phyloP scores from a whole-genome alignment of 1,140 invertebrate species.

The Parapsyche elsis region DNA sequence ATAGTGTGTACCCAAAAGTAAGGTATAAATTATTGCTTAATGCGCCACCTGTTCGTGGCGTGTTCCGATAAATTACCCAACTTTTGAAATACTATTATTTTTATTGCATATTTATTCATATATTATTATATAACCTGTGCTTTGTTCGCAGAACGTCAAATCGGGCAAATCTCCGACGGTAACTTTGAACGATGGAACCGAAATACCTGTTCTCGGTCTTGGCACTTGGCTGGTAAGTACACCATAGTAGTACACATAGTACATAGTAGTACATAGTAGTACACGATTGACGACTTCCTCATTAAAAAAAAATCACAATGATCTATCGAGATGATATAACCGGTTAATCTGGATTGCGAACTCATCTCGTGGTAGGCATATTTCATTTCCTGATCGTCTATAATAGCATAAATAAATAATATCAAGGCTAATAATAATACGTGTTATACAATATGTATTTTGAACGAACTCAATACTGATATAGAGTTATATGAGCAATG shows the following conservation, averaged over 20 bases:
- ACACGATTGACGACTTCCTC: background rate
- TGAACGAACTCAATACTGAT: too few relatives aligned
- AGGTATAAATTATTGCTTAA: constrained; percentile 6
- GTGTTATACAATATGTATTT: too few relatives aligned
- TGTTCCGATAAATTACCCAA: background rate
- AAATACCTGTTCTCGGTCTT: constrained; percentile 73
- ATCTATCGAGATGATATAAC: constrained; percentile 4
- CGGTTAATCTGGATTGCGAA: background rate
- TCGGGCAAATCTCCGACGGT: constrained; percentile 59
- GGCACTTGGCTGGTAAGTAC: constrained; percentile 73
- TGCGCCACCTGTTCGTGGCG: constrained; percentile 19
- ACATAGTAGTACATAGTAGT: background rate
- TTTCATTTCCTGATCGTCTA: too few relatives aligned
- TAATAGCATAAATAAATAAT: too few relatives aligned
- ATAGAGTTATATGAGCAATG: too few relatives aligned
- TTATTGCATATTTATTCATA: constrained; percentile 8
- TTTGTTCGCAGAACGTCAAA: constrained; percentile 14
- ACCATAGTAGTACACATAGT: background rate
- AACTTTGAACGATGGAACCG: constrained; percentile 68
- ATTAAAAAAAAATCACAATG: constrained; percentile 1
- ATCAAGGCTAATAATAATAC: too few relatives aligned
- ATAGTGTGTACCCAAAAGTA: too few relatives aligned
- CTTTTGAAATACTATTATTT: constrained; percentile 16
- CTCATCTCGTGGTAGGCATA: background rate
- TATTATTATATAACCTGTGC: background rate